Evolutionary conservation across 2,113 vertebrate genomes (phyloP).

Genomic region (Alethe diademata): DNA sequence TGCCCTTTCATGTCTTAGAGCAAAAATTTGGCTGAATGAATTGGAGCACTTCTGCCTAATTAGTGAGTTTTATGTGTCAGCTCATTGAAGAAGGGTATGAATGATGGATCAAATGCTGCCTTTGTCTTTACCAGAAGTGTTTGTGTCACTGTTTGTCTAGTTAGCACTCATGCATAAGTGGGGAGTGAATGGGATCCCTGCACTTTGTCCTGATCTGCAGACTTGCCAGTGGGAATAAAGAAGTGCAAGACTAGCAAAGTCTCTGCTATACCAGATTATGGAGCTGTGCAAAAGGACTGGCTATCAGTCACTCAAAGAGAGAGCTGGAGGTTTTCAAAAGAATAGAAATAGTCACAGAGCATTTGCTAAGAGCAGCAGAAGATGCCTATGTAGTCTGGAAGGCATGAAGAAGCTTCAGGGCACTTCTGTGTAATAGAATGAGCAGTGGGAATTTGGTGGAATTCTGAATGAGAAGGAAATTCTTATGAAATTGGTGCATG

Average conservation of each 20-base stretch:
- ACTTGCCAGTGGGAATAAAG: background rate
- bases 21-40: background rate
- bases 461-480: background rate
- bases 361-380: background rate
- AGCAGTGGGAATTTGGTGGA: background rate
- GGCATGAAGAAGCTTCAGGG: background rate
- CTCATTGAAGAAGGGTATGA: background rate
- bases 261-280: background rate
- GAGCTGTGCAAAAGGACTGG: background rate
- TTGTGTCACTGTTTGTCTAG: background rate
- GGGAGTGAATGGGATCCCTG: background rate
- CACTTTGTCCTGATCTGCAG: background rate
- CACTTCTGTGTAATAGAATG: background rate
- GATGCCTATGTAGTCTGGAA: fast-evolving
- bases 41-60: background rate
- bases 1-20: background rate
- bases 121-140: background rate
- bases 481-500: background rate
- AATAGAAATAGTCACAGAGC: background rate
- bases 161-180: background rate
- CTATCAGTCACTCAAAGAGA: background rate
- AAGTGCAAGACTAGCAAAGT: background rate
- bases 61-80: background rate
- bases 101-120: background rate
- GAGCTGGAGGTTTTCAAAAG: background rate